These are phyloP conservation scores for Ephialtes manifestator DNA, from an alignment of 2,888 invertebrate genomes.

Conservation along the genomic window DNA sequence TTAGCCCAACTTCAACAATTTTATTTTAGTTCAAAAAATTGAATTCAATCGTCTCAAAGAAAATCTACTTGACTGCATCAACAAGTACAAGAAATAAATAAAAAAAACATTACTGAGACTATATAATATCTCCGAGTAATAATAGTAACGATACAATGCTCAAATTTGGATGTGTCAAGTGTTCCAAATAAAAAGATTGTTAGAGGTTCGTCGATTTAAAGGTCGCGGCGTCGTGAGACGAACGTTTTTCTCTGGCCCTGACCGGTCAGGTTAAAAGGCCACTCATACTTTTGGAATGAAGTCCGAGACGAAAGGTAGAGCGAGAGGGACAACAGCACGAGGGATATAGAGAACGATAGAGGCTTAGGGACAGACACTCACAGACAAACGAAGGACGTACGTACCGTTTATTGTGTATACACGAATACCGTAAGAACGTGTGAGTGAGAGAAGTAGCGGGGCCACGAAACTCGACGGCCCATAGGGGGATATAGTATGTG, in stretches of 20 bases:
- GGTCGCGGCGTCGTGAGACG: conserved; percentile 37
- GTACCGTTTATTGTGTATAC: neutral
- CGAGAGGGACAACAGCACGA: neutral
- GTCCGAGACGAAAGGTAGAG: conserved; percentile 50
- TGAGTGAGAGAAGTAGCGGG: conserved; percentile 21
- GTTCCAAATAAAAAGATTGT: neutral
- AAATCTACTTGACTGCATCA: too few relatives aligned
- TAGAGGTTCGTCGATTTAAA: conserved; percentile 53
- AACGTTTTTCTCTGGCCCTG: conserved; percentile 60
- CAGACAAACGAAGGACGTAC: neutral
- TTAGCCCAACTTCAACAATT: too few relatives aligned
- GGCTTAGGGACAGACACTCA: conserved; percentile 7
- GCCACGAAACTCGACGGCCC: conserved; percentile 31
- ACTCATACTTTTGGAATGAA: conserved; percentile 65
- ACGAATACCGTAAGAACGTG: neutral
- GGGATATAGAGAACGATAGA: neutral
- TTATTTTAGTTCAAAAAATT: too few relatives aligned
- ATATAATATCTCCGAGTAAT: neutral
- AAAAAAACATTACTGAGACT: too few relatives aligned
- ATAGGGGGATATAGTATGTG: conserved; percentile 11
- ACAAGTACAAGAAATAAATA: too few relatives aligned
- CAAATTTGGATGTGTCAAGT: neutral
- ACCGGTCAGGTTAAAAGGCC: conserved; percentile 67
- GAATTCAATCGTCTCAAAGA: too few relatives aligned
- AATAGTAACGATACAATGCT: neutral